Percentiles rank a stretch among this genome's conserved stretches.
Evolutionary conservation across 2,113 vertebrate species (phyloP).

Genomic region (Cavia aperea): DNA sequence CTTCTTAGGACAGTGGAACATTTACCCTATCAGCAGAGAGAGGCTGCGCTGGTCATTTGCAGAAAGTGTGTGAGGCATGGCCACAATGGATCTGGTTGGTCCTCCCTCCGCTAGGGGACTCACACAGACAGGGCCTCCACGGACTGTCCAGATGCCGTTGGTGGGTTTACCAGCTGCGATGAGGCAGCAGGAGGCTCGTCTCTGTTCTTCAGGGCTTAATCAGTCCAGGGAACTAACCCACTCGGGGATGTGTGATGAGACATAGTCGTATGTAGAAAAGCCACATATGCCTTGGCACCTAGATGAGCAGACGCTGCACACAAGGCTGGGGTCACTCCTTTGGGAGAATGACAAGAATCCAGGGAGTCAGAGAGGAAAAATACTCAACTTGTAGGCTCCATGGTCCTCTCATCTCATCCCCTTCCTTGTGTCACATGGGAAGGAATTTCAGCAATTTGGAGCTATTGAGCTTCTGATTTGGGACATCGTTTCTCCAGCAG

Average conservation of each 20-base stretch:
- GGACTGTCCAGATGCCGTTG: neutral
- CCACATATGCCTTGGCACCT: neutral
- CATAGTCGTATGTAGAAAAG: neutral
- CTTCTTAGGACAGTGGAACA: neutral
- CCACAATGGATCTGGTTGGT: neutral
- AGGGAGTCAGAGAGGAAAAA: neutral
- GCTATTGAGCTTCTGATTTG: neutral
- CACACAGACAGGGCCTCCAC: accelerated
- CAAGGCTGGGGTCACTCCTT: neutral
- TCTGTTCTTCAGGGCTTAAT: neutral
- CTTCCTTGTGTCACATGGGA: neutral
- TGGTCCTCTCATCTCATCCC: neutral
- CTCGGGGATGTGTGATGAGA: neutral
- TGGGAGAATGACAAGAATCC: neutral
- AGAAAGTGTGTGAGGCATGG: neutral
- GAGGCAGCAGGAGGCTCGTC: neutral
- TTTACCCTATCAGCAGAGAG: neutral
- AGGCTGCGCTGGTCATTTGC: neutral
- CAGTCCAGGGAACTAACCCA: neutral
- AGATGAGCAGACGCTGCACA: neutral
- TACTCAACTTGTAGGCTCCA: neutral
- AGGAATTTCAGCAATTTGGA: neutral
- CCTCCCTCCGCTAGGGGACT: neutral
- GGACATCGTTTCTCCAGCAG: neutral
- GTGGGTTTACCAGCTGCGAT: neutral